phyloP scores from a whole-genome alignment of 1,140 invertebrate genomes.

The Meloidogyne hapla region DNA sequence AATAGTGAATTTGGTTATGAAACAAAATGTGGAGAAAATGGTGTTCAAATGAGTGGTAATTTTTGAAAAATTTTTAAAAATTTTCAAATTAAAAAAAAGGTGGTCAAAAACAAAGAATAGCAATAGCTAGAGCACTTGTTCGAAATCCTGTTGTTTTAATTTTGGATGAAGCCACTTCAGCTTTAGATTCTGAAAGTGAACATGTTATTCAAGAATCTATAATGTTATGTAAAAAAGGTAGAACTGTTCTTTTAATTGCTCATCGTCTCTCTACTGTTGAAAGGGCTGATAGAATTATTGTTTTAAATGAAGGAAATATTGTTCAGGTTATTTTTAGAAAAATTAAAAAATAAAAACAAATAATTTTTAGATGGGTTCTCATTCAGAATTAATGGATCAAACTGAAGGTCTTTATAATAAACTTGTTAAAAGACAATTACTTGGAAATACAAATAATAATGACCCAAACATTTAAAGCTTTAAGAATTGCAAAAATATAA shows the following conservation, averaged over 20 bases:
- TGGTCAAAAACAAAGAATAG: conserved; percentile 43
- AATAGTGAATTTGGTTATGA: conserved; percentile 64
- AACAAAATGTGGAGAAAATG: conserved; percentile 65
- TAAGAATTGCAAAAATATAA: not conserved
- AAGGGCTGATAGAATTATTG: conserved; percentile 65
- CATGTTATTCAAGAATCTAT: conserved; percentile 62
- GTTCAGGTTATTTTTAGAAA: conserved; percentile 29
- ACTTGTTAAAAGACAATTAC: conserved; percentile 41
- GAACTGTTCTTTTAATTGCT: conserved; percentile 68
- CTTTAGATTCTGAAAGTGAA: conserved; percentile 48
- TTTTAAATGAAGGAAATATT: conserved; percentile 63
- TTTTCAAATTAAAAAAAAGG: conserved; percentile 62
- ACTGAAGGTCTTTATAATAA: conserved; percentile 39
- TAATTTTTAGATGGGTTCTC: conserved; percentile 38
- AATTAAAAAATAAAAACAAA: conserved; percentile 2
- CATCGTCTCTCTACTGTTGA: conserved; percentile 67
- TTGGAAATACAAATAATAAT: conserved; percentile 14
- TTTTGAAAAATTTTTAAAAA: conserved; percentile 55
- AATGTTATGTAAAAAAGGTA: conserved; percentile 60
- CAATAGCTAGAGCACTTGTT: conserved; percentile 38
- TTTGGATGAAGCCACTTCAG: conserved; percentile 54
- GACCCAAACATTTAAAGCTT: not conserved
- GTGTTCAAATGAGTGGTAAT: conserved; percentile 44
- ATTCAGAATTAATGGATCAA: conserved; percentile 30
- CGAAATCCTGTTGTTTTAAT: conserved; percentile 35